Conservation (phyloP, 2,797 vertebrate species). For the Cygnus olor region DNA sequence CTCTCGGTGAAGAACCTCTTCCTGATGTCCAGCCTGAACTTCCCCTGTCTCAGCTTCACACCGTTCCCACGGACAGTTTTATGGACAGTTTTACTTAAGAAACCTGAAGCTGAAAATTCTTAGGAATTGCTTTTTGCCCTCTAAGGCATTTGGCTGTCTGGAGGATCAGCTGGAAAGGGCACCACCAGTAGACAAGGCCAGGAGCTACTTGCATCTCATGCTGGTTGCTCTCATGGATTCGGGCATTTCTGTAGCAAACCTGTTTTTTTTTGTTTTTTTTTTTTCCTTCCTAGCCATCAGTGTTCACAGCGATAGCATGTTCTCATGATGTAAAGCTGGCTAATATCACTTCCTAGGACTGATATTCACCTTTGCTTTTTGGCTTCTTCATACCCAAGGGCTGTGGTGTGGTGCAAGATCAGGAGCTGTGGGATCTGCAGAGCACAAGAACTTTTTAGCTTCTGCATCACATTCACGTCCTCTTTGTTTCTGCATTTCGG, state of each 20-base stretch:
- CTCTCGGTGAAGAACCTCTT: too few relatives aligned
- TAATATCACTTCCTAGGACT: background rate
- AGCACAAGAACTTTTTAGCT: background rate
- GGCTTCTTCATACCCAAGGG: background rate
- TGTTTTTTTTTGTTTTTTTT: background rate
- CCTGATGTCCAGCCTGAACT: too few relatives aligned
- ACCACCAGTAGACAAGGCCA: background rate
- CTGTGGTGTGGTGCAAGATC: fast-evolving
- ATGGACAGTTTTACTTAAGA: background rate
- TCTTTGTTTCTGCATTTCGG: background rate
- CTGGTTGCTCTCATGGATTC: background rate
- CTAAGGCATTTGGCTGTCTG: background rate
- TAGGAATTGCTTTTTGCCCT: background rate
- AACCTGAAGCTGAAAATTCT: background rate
- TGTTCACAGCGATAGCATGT: background rate
- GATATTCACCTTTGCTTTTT: background rate
- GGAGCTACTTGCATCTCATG: background rate
- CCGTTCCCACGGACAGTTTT: too few relatives aligned
- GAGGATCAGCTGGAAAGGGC: background rate
- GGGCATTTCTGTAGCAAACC: background rate
- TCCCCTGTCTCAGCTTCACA: too few relatives aligned
- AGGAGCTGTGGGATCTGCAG: background rate
- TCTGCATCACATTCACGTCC: fast-evolving
- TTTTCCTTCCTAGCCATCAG: background rate
- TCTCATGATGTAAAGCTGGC: background rate